Percentiles rank a stretch among this genome's conserved stretches.
Conservation (phyloP, 2,888 invertebrate genomes). For the Nesidiocoris tenuis region DNA sequence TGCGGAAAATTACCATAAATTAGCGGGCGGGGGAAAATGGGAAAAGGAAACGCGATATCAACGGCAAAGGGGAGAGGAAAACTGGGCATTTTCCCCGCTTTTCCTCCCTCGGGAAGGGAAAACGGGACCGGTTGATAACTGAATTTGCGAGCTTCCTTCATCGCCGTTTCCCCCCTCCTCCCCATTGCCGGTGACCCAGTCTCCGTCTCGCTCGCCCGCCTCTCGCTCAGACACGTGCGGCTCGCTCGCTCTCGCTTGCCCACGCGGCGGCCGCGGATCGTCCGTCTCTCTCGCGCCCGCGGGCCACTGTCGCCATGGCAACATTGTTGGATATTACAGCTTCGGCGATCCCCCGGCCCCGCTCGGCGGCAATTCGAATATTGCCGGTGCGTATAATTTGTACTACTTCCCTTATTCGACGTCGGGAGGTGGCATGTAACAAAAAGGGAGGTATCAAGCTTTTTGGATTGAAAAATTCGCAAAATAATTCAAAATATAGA, state of each 20-base stretch:
- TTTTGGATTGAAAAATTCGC: too few relatives aligned
- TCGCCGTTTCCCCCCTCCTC: not conserved
- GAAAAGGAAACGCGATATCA: not conserved
- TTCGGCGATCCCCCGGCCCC: not conserved
- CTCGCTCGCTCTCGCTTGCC: not conserved
- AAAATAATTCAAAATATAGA: too few relatives aligned
- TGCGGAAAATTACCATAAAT: not conserved
- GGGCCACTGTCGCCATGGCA: slow-evolving; percentile 30
- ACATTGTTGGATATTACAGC: slow-evolving; percentile 11
- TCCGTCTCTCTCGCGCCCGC: not conserved
- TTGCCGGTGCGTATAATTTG: not conserved
- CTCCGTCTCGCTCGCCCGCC: not conserved
- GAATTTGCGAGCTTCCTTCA: slow-evolving; percentile 11
- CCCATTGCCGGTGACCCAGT: slow-evolving; percentile 16
- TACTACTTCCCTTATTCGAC: not conserved
- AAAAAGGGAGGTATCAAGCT: not conserved
- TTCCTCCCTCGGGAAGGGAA: slow-evolving; percentile 48
- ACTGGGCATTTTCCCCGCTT: not conserved
- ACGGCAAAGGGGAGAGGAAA: not conserved
- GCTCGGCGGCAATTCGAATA: not conserved
- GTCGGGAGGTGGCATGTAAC: not conserved
- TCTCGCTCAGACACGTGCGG: not conserved
- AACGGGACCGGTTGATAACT: slow-evolving; percentile 28
- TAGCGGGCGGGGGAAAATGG: not conserved
- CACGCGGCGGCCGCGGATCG: not conserved